These are phyloP conservation scores for Chalcis sispes DNA, from an alignment of 2,888 invertebrate genomes.

Conservation along the genomic window DNA sequence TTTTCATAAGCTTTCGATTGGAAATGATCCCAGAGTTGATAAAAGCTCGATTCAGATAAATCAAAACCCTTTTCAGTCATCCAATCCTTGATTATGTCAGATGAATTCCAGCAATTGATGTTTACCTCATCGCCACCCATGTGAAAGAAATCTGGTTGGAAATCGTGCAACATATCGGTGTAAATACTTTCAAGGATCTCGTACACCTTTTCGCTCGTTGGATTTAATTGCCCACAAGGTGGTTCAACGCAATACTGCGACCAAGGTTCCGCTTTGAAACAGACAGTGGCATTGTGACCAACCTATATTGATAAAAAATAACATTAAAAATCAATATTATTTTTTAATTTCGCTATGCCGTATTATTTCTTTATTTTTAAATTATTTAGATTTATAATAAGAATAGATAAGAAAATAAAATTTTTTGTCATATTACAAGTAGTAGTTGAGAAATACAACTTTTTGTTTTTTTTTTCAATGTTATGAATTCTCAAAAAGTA, in stretches of 20 bases:
- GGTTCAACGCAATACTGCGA: constrained; percentile 85
- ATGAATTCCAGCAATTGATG: constrained; percentile 86
- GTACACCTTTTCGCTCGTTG: constrained; percentile 83
- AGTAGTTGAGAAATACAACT: too few species aligned
- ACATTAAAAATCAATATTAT: not conserved
- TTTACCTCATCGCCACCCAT: constrained; percentile 92
- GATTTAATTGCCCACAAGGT: constrained; percentile 90
- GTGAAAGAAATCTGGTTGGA: constrained; percentile 87
- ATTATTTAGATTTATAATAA: too few species aligned
- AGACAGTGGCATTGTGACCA: constrained; percentile 69
- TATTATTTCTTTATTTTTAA: too few species aligned
- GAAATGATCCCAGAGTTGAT: constrained; percentile 77
- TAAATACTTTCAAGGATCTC: constrained; percentile 84
- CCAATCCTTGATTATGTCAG: constrained; percentile 82
- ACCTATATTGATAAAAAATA: constrained; percentile 60
- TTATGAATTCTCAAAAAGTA: too few species aligned
- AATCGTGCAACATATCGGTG: constrained; percentile 84
- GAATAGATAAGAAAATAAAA: too few species aligned
- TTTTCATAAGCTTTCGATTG: constrained; percentile 82
- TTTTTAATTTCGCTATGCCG: too few species aligned
- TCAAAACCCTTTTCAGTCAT: constrained; percentile 83
- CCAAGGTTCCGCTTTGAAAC: constrained; percentile 84
- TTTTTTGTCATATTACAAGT: too few species aligned
- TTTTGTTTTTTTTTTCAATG: too few species aligned
- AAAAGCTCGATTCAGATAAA: constrained; percentile 75